Evolutionary conservation across 2,888 invertebrate species (phyloP).

Genomic region (Corbicula japonica): DNA sequence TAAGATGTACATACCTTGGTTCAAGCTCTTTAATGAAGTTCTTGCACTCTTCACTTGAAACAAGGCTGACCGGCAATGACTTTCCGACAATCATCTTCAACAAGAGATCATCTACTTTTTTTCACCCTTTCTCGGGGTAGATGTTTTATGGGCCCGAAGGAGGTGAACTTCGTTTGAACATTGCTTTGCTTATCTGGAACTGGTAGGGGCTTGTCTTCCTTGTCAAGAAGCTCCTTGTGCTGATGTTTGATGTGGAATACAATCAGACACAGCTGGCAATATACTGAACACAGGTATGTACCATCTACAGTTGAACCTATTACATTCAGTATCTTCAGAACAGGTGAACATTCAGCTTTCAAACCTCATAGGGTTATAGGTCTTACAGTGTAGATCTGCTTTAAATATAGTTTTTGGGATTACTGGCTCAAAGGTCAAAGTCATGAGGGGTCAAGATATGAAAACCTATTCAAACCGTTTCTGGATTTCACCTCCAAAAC

Average conservation of each 20-base stretch:
- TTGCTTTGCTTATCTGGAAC: conserved; percentile 9
- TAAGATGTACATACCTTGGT: conserved; percentile 11
- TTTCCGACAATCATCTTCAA: conserved; percentile 7
- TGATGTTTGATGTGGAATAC: conserved; percentile 20
- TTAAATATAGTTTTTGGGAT: too few relatives aligned
- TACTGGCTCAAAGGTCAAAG: too few relatives aligned
- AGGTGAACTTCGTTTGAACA: not conserved
- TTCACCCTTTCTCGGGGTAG: conserved; percentile 6
- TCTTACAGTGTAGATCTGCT: too few relatives aligned
- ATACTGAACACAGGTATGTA: too few relatives aligned
- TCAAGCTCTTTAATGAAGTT: conserved; percentile 1
- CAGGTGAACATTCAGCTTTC: too few relatives aligned
- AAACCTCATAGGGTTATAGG: too few relatives aligned
- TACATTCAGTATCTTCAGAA: too few relatives aligned
- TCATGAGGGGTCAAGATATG: too few relatives aligned
- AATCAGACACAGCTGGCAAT: too few relatives aligned
- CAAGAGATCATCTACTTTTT: not conserved
- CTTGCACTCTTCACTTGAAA: conserved; percentile 5
- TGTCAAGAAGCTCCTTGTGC: conserved; percentile 1
- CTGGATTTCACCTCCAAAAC: too few relatives aligned
- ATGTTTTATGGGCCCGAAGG: not conserved
- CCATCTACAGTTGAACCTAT: too few relatives aligned
- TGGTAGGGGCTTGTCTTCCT: not conserved
- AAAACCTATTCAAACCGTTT: too few relatives aligned
- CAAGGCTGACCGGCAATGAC: conserved; percentile 14